These are phyloP conservation scores for Tolmerus cingulatus DNA, from an alignment of 2,888 invertebrate species.

Conservation along the genomic window DNA sequence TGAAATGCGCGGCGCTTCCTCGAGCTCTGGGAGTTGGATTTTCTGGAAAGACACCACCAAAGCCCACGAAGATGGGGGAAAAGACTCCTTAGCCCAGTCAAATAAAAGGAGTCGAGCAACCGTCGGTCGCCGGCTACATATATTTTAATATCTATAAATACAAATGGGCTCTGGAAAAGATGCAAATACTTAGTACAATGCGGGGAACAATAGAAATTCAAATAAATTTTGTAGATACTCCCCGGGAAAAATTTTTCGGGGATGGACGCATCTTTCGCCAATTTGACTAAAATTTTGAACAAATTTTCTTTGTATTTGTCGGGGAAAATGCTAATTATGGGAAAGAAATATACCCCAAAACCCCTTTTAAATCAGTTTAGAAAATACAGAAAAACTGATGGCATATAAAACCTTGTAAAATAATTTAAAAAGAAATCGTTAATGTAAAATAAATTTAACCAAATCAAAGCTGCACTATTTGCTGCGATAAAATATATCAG, in stretches of 20 bases:
- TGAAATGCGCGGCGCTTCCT: not conserved
- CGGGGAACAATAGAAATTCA: not conserved
- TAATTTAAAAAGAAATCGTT: too few relatives aligned
- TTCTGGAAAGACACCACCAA: not conserved
- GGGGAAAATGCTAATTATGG: not conserved
- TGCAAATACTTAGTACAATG: not conserved
- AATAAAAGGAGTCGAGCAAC: not conserved
- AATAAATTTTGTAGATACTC: conserved; percentile 7
- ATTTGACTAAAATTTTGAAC: conserved; percentile 12
- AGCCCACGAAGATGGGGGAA: too few relatives aligned
- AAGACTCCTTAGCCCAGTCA: not conserved
- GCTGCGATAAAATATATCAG: too few relatives aligned
- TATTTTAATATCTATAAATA: not conserved
- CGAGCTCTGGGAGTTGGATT: not conserved
- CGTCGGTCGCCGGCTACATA: not conserved
- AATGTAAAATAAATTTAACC: too few relatives aligned
- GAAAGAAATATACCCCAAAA: not conserved
- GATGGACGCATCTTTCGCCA: conserved; percentile 22
- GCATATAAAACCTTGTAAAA: too few relatives aligned
- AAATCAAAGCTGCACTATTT: too few relatives aligned
- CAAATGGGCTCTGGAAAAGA: not conserved
- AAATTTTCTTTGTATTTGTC: not conserved
- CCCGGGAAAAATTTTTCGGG: not conserved
- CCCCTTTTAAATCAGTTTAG: too few relatives aligned
- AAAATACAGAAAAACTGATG: too few relatives aligned